Base-by-base conservation (phyloP, 2,113 vertebrate species). In the Heterotilapia buettikoferi region DNA sequence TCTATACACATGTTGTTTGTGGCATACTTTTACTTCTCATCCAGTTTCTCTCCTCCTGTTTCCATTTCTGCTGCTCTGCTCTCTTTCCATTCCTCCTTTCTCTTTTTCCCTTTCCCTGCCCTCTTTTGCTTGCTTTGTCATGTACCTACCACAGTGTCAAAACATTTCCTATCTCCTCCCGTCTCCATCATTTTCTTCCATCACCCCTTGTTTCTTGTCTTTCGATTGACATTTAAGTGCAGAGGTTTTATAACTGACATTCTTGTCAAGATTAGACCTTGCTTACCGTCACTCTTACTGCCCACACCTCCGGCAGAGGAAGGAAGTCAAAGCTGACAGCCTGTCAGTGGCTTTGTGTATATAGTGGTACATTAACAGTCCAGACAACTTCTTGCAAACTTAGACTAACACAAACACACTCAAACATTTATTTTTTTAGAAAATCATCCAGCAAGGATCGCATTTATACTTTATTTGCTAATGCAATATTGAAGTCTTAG, bases 241-340 rank as follows among this genome's bases (percentile, higher is more conserved):
- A 54, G 80, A 89, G 40, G 59, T 91, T 91, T 90, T 76, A 63
- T 57, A 85, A 45, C 84, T 76, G 87, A 83, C 78, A 57, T 85
- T 61, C 78, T 63, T 83, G 68, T 71, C 50, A 80, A 86, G 90
- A 90, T 90, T 45, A 92, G 52, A 90, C 57, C 84, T 89, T 84
- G 90, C 29, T 80, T 63, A 81, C 78, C 38, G 6, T 89, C 88
- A 80, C 56, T 83, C 26, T 80, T 83, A 86, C 61, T 84, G 82
- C 56, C 76, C 68, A 83, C 45, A 88, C 84, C 86, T 92, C 76
- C 36, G 11, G 57, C 83, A 84, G 61, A 68, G 63, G 79, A 84
- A 76, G 57, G 80, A 16, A 80, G 24, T 82, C 61, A 85, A 90
- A 86, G 78, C 85, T 88, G 89, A 91, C 89, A 93, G 73, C 24